Evolutionary conservation across 2,888 invertebrate genomes (phyloP).

Genomic region (Dolichopus griseipennis): DNA sequence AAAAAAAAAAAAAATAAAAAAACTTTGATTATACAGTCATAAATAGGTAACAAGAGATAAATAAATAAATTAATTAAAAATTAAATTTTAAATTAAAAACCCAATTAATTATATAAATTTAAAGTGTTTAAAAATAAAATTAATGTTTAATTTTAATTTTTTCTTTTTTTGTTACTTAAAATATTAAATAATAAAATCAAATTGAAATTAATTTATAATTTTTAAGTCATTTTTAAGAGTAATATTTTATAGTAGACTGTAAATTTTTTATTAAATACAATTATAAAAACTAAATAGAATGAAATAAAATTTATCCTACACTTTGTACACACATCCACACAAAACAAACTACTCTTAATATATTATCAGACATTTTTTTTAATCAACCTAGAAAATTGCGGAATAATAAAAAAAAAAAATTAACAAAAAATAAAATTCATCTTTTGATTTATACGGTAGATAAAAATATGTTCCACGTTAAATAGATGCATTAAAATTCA

Average conservation of each 20-base stretch:
- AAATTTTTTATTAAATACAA: background rate
- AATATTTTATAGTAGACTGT: slow-evolving; percentile 2
- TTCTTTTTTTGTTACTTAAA: background rate
- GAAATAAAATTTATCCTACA: background rate
- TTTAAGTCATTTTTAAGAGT: slow-evolving; percentile 5
- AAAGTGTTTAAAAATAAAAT: background rate
- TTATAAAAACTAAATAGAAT: too few species aligned
- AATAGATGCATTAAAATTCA: too few species aligned
- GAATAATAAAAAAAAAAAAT: background rate
- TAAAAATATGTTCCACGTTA: too few species aligned
- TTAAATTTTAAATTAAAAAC: too few species aligned
- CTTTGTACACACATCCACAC: background rate
- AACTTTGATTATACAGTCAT: background rate
- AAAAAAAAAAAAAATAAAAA: background rate
- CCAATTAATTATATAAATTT: background rate
- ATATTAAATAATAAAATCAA: background rate
- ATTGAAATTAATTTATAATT: slow-evolving; percentile 4
- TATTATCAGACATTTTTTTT: background rate
- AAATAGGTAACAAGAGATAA: background rate
- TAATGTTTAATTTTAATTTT: background rate
- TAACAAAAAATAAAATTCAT: background rate
- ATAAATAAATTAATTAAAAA: background rate
- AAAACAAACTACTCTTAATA: background rate
- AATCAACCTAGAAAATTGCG: background rate
- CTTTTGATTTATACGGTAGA: too few species aligned